Conservation (phyloP, 1,140 invertebrate species). For the Scaptomyza hsui region DNA sequence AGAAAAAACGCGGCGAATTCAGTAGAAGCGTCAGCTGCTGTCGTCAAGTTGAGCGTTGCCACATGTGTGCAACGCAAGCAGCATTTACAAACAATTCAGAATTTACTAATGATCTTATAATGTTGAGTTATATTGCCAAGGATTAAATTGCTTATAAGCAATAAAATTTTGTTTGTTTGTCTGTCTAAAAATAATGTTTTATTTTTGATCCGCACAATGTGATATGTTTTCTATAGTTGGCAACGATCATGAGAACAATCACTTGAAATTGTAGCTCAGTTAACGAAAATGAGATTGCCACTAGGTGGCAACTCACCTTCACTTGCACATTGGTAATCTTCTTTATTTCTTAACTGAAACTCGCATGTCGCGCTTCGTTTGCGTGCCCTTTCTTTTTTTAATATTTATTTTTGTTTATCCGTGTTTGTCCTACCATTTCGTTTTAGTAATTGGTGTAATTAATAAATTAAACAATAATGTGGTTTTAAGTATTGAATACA, state of each 20-base stretch:
- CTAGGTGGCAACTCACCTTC: slow-evolving; percentile 13
- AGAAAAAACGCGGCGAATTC: slow-evolving; percentile 33
- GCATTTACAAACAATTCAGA: neutral
- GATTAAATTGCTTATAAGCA: too few species aligned
- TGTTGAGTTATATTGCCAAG: too few species aligned
- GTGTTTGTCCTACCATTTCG: neutral
- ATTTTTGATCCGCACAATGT: too few species aligned
- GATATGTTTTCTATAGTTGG: too few species aligned
- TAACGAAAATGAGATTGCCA: slow-evolving; percentile 1
- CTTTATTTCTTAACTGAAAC: neutral
- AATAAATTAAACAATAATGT: neutral
- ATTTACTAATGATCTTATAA: neutral
- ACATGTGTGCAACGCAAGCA: neutral
- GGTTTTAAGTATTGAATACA: neutral
- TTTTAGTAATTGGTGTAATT: neutral
- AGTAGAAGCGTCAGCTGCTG: neutral
- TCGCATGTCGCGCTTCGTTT: neutral
- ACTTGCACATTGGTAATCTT: neutral
- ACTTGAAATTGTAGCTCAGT: neutral
- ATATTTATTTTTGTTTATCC: slow-evolving; percentile 7
- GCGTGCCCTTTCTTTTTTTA: neutral
- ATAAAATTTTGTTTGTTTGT: too few species aligned
- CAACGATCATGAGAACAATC: neutral
- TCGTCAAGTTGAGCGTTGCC: slow-evolving; percentile 9
- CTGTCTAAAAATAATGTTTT: neutral